phyloP scores from a whole-genome alignment of 2,888 invertebrate species.

The Andrena praecox region DNA sequence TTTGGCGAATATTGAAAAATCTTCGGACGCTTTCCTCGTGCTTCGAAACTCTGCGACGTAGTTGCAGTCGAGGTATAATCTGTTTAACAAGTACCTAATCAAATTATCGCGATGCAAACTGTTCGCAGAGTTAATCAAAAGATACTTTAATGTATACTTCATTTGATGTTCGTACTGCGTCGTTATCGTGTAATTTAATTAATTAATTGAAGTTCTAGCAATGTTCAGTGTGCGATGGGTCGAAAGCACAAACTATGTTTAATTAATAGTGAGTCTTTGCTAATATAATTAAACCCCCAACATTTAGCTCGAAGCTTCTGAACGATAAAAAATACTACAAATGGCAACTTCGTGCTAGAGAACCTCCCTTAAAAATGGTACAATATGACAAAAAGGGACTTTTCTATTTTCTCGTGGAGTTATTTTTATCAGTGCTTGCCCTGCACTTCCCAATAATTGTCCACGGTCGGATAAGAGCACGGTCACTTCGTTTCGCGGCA shows the following conservation, averaged over 20 bases:
- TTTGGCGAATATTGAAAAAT: neutral
- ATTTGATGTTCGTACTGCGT: neutral
- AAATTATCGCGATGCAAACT: constrained; percentile 4
- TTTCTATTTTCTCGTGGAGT: too few relatives aligned
- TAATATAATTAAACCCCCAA: neutral
- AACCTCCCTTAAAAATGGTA: too few relatives aligned
- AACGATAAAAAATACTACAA: too few relatives aligned
- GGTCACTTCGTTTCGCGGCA: too few relatives aligned
- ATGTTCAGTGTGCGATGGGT: neutral
- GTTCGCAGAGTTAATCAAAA: constrained; percentile 40
- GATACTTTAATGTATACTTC: constrained; percentile 25
- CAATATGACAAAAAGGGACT: too few relatives aligned
- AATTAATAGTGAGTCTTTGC: neutral
- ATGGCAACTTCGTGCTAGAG: too few relatives aligned
- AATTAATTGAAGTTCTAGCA: constrained; percentile 28
- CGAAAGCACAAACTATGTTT: neutral
- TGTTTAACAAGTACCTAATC: constrained; percentile 8
- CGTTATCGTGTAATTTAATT: constrained; percentile 13
- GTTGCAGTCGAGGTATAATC: neutral
- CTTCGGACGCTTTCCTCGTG: too few relatives aligned
- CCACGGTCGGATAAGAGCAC: neutral
- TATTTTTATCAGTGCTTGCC: too few relatives aligned
- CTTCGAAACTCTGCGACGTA: neutral
- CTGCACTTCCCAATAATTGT: neutral
- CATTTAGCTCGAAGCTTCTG: too few relatives aligned